These are phyloP conservation scores for Corticium candelabrum DNA, from an alignment of 37 sponge, comb jelly and placozoan species.

Conservation along the genomic window DNA sequence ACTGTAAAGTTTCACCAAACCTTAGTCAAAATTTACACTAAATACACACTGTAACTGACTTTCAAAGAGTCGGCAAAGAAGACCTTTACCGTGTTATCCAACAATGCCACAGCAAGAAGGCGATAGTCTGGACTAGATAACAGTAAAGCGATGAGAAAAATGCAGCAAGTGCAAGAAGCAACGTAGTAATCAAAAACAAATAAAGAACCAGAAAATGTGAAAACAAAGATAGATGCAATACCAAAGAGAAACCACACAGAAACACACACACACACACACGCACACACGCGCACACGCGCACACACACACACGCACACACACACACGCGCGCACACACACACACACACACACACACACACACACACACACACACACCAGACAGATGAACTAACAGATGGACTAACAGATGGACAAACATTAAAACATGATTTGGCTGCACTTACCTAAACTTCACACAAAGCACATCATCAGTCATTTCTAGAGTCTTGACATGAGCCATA, in stretches of 20 bases:
- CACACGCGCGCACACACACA: no score
- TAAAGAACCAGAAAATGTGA: slow-evolving; percentile 6
- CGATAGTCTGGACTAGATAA: slow-evolving; percentile 62
- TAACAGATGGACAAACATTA: no score
- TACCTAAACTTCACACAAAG: slow-evolving; percentile 60
- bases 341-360: no score
- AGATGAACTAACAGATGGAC: neutral
- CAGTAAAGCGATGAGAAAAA: neutral
- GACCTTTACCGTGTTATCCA: slow-evolving; percentile 91
- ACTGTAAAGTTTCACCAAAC: slow-evolving; percentile 27
- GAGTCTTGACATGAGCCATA: slow-evolving; percentile 48
- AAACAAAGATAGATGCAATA: neutral
- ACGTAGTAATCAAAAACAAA: neutral
- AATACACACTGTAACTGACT: slow-evolving; percentile 24
- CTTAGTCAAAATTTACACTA: neutral
- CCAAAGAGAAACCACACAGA: no score
- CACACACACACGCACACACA: no score
- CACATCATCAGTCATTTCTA: slow-evolving; percentile 88
- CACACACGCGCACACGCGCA: no score
- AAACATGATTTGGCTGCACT: no score
- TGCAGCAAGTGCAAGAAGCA: slow-evolving; percentile 9
- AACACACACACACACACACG: no score
- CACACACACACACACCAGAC: neutral
- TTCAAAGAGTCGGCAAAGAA: slow-evolving; percentile 89
- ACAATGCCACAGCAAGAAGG: slow-evolving; percentile 76